These are phyloP conservation scores for Tenthredo scrophulariae DNA, from an alignment of 2,888 invertebrate genomes.

Conservation along the genomic window DNA sequence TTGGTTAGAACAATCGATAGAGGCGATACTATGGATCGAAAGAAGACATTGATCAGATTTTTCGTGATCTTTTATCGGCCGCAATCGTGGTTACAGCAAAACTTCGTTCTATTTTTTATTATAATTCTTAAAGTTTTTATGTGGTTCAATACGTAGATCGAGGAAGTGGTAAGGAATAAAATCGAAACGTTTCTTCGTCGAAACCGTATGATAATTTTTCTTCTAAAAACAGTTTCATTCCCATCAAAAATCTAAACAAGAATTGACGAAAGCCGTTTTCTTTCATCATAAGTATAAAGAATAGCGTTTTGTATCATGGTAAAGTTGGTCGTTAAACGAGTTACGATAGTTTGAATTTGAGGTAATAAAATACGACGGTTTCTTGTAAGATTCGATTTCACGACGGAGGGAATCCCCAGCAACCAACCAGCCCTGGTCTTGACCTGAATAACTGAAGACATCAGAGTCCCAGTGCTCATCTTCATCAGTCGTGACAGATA, in stretches of 20 bases:
- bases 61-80: neutral
- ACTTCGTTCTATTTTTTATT: neutral
- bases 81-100: neutral
- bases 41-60: neutral
- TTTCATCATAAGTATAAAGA: neutral
- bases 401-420: neutral
- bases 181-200: neutral
- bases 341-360: constrained; percentile 18
- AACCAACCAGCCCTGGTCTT: neutral
- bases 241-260: neutral
- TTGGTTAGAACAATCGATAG: neutral
- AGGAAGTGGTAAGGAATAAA: neutral
- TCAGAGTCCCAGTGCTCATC: neutral
- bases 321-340: constrained; percentile 2
- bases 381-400: neutral
- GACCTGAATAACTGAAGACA: neutral
- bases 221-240: neutral
- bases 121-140: neutral
- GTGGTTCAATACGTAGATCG: neutral
- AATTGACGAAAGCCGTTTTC: neutral
- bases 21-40: neutral
- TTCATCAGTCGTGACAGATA: constrained; percentile 3
- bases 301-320: neutral
- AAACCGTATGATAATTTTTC: neutral
- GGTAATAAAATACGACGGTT: constrained; percentile 14